Percentiles rank a stretch among this genome's conserved stretches.
Conservation (phyloP, 2,888 invertebrate genomes). For the Steinernema hermaphroditum region DNA sequence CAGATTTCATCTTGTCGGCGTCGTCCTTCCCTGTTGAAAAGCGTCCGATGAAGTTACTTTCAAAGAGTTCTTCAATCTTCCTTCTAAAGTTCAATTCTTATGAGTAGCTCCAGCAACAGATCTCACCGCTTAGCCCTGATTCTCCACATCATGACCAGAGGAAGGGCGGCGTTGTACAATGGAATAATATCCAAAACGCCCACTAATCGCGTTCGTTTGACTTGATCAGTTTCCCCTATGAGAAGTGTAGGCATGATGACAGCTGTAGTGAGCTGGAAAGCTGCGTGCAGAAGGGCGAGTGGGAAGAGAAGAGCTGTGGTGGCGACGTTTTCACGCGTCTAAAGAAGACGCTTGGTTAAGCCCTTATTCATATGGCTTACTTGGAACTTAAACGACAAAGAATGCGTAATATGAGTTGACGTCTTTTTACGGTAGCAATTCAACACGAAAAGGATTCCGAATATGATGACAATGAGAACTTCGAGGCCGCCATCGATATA, state of each 20-base stretch:
- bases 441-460: not conserved
- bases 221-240: not conserved
- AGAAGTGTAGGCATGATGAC: not conserved
- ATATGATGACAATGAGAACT: not conserved
- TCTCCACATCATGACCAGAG: not conserved
- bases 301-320: not conserved
- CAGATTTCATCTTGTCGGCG: not conserved
- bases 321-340: slow-evolving; percentile 7
- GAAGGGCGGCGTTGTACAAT: slow-evolving; percentile 4
- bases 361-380: not conserved
- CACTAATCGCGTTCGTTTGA: not conserved
- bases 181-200: not conserved
- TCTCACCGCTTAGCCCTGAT: not conserved
- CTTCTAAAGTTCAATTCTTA: no score
- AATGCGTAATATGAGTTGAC: not conserved
- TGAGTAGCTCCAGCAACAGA: not conserved
- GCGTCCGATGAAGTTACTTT: not conserved
- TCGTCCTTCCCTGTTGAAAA: not conserved
- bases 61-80: not conserved
- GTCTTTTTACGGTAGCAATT: not conserved
- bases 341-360: not conserved
- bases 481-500: not conserved
- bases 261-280: not conserved
- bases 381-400: not conserved
- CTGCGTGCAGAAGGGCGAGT: not conserved